A percentile compares a stretch with the other conserved stretches of the same genome.
Conservation (phyloP, 1,140 invertebrate species). For the Euwallacea similis region DNA sequence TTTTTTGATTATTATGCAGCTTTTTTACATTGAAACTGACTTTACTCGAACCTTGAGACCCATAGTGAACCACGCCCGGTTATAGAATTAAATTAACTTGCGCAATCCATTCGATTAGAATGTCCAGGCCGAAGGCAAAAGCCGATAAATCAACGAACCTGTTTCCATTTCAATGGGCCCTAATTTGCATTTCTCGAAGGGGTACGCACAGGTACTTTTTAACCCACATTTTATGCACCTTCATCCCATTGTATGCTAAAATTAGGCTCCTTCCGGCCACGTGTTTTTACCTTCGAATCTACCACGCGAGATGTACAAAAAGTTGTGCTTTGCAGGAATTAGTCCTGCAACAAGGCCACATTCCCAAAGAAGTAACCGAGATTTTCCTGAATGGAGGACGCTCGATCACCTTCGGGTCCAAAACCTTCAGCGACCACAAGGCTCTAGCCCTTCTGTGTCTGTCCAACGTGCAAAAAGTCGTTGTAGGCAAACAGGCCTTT, state of each 20-base stretch:
- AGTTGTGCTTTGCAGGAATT: conserved; percentile 55
- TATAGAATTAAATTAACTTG: no score
- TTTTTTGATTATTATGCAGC: no score
- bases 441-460: conserved; percentile 57
- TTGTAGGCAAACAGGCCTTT: conserved; percentile 59
- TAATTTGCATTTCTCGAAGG: conserved; percentile 4
- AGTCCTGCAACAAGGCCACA: conserved; percentile 57
- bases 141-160: no score
- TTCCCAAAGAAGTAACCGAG: conserved; percentile 58
- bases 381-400: conserved; percentile 62
- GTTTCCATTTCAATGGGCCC: neutral
- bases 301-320: no score
- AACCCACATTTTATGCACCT: conserved; percentile 1
- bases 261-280: no score
- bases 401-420: conserved; percentile 59
- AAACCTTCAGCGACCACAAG: conserved; percentile 54
- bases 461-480: conserved; percentile 55
- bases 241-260: neutral
- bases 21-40: no score
- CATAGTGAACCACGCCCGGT: no score
- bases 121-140: no score
- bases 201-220: conserved; percentile 7
- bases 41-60: no score
- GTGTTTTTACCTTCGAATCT: no score
- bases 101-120: no score